Evolutionary conservation across 2,888 invertebrate genomes (phyloP).

Genomic region (Ectemnius lituratus): DNA sequence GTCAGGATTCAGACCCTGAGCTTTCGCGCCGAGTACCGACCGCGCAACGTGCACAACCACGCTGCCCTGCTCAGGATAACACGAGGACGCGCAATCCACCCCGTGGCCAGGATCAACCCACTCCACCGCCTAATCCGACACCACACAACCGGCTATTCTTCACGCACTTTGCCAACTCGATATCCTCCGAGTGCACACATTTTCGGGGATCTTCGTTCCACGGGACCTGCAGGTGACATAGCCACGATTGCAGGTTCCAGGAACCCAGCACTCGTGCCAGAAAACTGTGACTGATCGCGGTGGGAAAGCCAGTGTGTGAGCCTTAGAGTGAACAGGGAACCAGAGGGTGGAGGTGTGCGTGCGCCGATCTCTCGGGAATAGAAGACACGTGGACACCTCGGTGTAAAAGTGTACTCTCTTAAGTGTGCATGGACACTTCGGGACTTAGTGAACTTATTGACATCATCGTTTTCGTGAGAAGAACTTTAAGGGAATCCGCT

Average conservation of each 20-base stretch:
- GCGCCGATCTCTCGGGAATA: constrained; percentile 51
- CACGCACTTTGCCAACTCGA: neutral
- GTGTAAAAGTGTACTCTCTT: neutral
- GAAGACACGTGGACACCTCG: constrained; percentile 55
- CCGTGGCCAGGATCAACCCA: neutral
- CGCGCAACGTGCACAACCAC: constrained; percentile 71
- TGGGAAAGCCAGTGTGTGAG: constrained; percentile 45
- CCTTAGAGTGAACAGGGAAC: constrained; percentile 50
- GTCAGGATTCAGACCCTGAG: constrained; percentile 71
- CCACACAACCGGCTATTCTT: neutral
- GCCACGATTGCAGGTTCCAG: neutral
- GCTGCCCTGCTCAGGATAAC: constrained; percentile 39
- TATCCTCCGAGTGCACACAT: too few relatives aligned
- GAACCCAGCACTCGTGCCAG: constrained; percentile 22
- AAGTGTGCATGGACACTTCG: constrained; percentile 8
- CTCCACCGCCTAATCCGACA: constrained; percentile 15
- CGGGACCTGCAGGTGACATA: neutral
- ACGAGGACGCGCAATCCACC: constrained; percentile 8
- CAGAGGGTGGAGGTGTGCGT: constrained; percentile 56
- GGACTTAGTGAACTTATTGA: neutral
- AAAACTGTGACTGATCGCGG: constrained; percentile 36
- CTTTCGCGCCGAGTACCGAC: constrained; percentile 63
- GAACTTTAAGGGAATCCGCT: neutral
- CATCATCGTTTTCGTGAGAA: neutral
- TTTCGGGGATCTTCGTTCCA: neutral